A percentile compares a stretch with the other conserved stretches of the same genome.
Evolutionary conservation across 2,113 vertebrate genomes (phyloP).

Genomic region (Scolopax mira): DNA sequence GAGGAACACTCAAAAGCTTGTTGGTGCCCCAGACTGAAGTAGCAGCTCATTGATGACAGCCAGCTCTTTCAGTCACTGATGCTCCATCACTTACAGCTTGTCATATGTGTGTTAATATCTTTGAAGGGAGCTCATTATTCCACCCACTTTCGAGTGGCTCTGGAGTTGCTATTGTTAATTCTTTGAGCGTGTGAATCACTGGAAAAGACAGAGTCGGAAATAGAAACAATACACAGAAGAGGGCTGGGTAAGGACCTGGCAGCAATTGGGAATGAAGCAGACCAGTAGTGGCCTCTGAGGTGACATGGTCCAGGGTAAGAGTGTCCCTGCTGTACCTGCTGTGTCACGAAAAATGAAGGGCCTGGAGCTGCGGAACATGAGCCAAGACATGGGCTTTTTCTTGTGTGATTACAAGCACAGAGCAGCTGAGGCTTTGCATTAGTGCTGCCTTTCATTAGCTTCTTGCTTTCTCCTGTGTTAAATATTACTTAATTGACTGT

Average conservation of each 20-base stretch:
- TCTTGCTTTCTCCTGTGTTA: slow-evolving; percentile 38
- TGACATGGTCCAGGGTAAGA: not conserved
- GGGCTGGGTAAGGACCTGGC: not conserved
- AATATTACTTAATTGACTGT: slow-evolving; percentile 46
- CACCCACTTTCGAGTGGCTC: slow-evolving; percentile 37
- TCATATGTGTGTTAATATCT: not conserved
- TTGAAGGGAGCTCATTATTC: slow-evolving; percentile 59
- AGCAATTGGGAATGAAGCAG: not conserved
- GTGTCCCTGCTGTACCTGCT: not conserved
- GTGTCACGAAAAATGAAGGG: not conserved
- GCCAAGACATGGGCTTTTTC: not conserved
- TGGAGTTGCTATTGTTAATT: slow-evolving; percentile 52
- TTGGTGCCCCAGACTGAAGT: not conserved
- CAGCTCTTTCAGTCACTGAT: not conserved
- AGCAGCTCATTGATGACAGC: not conserved
- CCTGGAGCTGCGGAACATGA: not conserved
- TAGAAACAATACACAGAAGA: not conserved
- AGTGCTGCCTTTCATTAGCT: slow-evolving; percentile 36
- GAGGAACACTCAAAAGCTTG: not conserved
- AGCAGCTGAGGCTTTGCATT: slow-evolving; percentile 32
- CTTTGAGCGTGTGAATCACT: not conserved
- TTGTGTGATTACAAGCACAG: not conserved
- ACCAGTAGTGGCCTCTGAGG: not conserved
- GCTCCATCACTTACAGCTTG: not conserved
- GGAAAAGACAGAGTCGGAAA: not conserved